A percentile compares a stretch with the other conserved stretches of the same genome.
phyloP scores from a whole-genome alignment of 1,140 invertebrate species.

The Drosophila truncata region DNA sequence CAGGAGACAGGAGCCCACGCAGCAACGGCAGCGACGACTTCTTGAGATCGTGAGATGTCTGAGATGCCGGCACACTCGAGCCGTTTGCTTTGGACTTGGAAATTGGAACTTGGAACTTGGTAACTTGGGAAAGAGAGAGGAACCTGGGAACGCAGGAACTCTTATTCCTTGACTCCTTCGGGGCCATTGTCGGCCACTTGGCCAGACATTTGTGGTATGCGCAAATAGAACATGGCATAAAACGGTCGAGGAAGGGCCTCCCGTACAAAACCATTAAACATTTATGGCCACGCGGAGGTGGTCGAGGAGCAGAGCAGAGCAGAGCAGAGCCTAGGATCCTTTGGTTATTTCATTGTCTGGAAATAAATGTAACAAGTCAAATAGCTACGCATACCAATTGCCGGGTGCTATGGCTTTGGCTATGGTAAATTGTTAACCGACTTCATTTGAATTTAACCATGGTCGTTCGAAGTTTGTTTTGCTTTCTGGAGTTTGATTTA shows the following conservation, averaged over 20 bases:
- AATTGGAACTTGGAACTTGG: constrained; percentile 8
- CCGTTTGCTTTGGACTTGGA: constrained; percentile 70
- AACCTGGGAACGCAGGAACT: constrained; percentile 1
- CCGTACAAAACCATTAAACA: constrained; percentile 52
- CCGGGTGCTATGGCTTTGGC: background rate
- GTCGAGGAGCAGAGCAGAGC: background rate
- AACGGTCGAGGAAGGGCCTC: background rate
- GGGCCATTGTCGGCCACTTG: constrained; percentile 41
- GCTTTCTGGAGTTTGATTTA: background rate
- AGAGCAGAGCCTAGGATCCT: background rate
- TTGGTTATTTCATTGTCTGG: constrained; percentile 27
- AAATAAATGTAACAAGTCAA: constrained; percentile 46
- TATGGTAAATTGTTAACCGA: constrained; percentile 1
- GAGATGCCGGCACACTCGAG: constrained; percentile 70
- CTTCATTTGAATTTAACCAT: constrained; percentile 16
- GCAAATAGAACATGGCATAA: constrained; percentile 56
- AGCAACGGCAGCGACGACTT: background rate
- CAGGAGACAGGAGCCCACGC: constrained; percentile 14
- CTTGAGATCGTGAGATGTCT: constrained; percentile 61
- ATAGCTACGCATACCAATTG: constrained; percentile 24
- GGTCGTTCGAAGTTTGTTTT: constrained; percentile 9
- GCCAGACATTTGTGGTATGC: constrained; percentile 66
- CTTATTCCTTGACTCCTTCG: background rate
- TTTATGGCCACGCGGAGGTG: constrained; percentile 46
- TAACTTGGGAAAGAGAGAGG: no score